Evolutionary conservation across 23 tunicate species (phyloP).

Genomic region (Trididemnum clinides): DNA sequence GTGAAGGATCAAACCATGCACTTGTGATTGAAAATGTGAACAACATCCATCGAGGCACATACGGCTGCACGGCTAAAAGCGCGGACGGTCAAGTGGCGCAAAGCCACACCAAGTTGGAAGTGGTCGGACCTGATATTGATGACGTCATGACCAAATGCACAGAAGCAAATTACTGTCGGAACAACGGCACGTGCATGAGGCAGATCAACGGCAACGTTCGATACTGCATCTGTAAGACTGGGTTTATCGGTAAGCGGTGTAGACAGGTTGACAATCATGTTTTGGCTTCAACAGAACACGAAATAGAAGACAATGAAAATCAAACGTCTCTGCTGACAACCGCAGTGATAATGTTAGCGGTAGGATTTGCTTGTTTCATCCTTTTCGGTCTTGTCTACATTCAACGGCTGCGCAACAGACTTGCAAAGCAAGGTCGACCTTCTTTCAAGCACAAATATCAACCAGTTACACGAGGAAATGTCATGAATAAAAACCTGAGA

Average conservation of each 20-base stretch:
- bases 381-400: neutral
- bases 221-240: conserved; percentile 27
- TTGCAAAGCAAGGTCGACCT: neutral
- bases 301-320: neutral
- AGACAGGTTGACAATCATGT: conserved; percentile 3
- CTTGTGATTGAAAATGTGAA: conserved; percentile 28
- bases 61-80: conserved; percentile 42
- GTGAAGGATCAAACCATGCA: neutral
- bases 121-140: conserved; percentile 33
- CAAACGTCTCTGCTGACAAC: conserved; percentile 13
- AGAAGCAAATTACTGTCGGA: conserved; percentile 36
- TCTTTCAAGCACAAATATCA: neutral
- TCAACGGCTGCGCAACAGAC: neutral
- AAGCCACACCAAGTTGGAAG: conserved; percentile 20
- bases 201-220: neutral
- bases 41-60: conserved; percentile 46
- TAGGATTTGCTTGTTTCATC: conserved; percentile 14
- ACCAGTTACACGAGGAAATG: neutral
- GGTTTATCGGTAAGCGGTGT: conserved; percentile 45
- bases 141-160: conserved; percentile 1
- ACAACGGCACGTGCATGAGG: conserved; percentile 52
- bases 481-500: neutral
- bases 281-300: neutral
- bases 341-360: conserved; percentile 22
- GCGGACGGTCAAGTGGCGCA: conserved; percentile 25